These are phyloP conservation scores for Conus ventricosus DNA, from an alignment of 1,140 invertebrate species.

Conservation along the genomic window DNA sequence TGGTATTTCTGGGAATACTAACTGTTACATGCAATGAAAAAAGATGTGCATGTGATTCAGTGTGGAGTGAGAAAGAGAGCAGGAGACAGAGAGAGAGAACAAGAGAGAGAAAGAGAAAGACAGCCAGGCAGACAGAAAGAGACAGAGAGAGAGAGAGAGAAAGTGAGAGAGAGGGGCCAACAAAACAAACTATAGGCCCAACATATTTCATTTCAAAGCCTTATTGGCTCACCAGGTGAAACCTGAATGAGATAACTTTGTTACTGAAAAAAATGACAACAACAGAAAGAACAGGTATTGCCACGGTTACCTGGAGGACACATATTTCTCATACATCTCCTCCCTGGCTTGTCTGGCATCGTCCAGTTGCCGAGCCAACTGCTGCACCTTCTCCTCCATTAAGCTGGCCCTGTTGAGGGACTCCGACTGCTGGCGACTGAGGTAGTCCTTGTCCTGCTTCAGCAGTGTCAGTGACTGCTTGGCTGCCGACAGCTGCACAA, in stretches of 20 bases:
- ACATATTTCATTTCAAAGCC: too few species aligned
- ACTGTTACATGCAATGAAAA: too few species aligned
- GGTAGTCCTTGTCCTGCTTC: slow-evolving; percentile 75
- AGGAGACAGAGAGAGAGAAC: too few species aligned
- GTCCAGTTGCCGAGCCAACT: slow-evolving; percentile 67
- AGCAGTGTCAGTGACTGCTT: slow-evolving; percentile 71
- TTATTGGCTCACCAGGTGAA: too few species aligned
- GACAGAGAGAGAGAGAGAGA: too few species aligned
- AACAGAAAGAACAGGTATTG: background rate
- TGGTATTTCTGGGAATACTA: too few species aligned
- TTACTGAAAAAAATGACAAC: background rate
- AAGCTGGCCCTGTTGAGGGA: slow-evolving; percentile 60
- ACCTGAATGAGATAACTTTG: background rate
- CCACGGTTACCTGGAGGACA: slow-evolving; percentile 68
- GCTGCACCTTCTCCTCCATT: slow-evolving; percentile 69
- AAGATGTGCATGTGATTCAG: too few species aligned
- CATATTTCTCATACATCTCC: slow-evolving; percentile 76
- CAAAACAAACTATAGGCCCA: too few species aligned
- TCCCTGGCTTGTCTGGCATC: slow-evolving; percentile 71
- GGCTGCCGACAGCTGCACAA: slow-evolving; percentile 55
- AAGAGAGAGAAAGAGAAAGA: too few species aligned
- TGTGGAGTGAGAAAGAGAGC: too few species aligned
- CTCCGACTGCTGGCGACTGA: slow-evolving; percentile 71
- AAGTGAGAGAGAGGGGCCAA: too few species aligned
- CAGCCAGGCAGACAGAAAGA: too few species aligned